Base-by-base conservation (phyloP, 1,140 invertebrate species). In the Drosophila jambulina region DNA sequence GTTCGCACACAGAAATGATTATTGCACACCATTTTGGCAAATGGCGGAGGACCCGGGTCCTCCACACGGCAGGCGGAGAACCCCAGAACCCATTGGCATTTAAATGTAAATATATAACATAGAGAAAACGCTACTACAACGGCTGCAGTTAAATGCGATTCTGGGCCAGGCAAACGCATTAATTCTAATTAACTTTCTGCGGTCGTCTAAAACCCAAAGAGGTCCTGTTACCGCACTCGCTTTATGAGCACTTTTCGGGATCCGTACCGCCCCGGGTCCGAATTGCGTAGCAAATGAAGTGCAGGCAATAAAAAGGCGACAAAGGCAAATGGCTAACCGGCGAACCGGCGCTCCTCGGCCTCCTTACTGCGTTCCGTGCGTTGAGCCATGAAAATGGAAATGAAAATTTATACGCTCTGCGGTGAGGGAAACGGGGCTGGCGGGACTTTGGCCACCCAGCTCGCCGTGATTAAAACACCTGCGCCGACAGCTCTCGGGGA, bases 131-230 rank as follows among this genome's bases (percentile, higher is more conserved):
- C 59, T 43, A 51, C 59, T 51, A 51, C 51, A 54, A 36, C 65
- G 32, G 75, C 75, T 88, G 84, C 80, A 87, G 67, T 69, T 68
- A 90, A 90, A 80, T 88, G 84, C 81, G 80, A 84, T 88, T 88
- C 80, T 38, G 32, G 85, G 72, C 75, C 69, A 61, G 75, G 65
- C 51, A 57, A 78, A 71, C 82, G 85, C 85, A 90, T 90, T 90
- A 90, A 91, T 90, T 90, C 86, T 90, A 90, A 90, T 90, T 90
- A 90, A 90, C 85, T 90, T 90, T 91, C 83, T 90, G 85, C 75
- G 81, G 85, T 80, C 75, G 43, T 45, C 71, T 88, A 90, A 90
- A 67, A 38, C 67, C 67, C 75, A 62, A 70, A 71, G 76, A 78
- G 38, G 61, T 43, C 38, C 75, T 53, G 53, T 32, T 56, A 56